phyloP scores from a whole-genome alignment of 2,888 invertebrate species.

The Epirrhoe tristata region DNA sequence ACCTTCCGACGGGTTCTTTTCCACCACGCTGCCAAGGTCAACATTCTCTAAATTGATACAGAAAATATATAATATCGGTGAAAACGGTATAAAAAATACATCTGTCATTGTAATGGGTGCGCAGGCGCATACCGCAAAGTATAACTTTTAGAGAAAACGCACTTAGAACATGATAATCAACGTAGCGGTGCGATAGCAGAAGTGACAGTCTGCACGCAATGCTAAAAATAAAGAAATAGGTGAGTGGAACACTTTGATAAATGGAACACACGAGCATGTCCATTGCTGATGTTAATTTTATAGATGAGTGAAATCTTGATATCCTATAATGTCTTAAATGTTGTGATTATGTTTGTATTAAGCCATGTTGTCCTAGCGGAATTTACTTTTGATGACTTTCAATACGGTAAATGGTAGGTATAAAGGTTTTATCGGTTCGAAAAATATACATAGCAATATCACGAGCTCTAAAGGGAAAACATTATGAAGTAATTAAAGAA shows the following conservation, averaged over 20 bases:
- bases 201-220: conserved; percentile 59
- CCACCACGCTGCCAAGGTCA: too few relatives aligned
- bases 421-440: conserved; percentile 1
- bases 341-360: not conserved
- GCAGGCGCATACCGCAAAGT: conserved; percentile 49
- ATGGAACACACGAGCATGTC: conserved; percentile 12
- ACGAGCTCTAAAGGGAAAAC: too few relatives aligned
- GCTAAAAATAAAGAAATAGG: conserved; percentile 61
- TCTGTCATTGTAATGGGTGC: conserved; percentile 52
- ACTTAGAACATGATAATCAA: conserved; percentile 52
- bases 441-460: too few relatives aligned
- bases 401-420: too few relatives aligned
- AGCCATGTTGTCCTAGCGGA: too few relatives aligned
- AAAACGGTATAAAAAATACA: conserved; percentile 48
- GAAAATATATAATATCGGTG: conserved; percentile 41
- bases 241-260: conserved; percentile 52
- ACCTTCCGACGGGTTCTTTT: too few relatives aligned
- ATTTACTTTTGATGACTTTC: too few relatives aligned
- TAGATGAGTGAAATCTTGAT: not conserved
- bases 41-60: not conserved
- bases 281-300: conserved; percentile 7
- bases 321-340: not conserved
- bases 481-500: too few relatives aligned
- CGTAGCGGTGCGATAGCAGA: conserved; percentile 51
- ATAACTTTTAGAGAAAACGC: conserved; percentile 53